A percentile compares a stretch with the other conserved stretches of the same genome.
phyloP scores from a whole-genome alignment of 1,140 invertebrate species.

The Philopotamus ludificatus region DNA sequence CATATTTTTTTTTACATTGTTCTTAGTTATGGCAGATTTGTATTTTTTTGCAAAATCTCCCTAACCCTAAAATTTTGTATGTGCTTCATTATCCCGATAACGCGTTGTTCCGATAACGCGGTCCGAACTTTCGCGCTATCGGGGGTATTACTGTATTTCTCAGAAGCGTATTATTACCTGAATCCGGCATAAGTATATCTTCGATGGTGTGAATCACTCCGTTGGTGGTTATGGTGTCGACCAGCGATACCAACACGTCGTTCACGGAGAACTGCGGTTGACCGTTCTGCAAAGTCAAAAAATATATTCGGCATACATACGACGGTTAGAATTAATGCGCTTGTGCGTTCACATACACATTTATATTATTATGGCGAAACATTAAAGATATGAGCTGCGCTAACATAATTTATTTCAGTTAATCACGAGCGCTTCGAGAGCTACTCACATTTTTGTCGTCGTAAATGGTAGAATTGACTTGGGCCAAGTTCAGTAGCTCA shows the following conservation, averaged over 20 bases:
- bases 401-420: neutral
- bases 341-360: neutral
- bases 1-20: too few species aligned
- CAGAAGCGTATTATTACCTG: conserved; percentile 42
- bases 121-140: too few species aligned
- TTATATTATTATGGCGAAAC: neutral
- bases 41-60: too few species aligned
- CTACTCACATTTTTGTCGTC: too few species aligned
- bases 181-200: conserved; percentile 58
- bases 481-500: neutral
- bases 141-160: too few species aligned
- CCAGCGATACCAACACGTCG: conserved; percentile 47
- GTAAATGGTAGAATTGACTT: too few species aligned
- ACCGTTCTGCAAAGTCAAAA: neutral
- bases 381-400: neutral
- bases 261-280: conserved; percentile 43
- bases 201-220: conserved; percentile 67
- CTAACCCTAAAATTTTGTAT: too few species aligned
- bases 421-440: too few species aligned
- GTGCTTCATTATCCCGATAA: too few species aligned
- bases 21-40: too few species aligned
- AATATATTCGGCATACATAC: neutral
- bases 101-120: too few species aligned
- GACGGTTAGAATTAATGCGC: neutral
- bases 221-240: conserved; percentile 57